Evolutionary conservation across 2,888 invertebrate species (phyloP).

Genomic region (Aphidoletes aphidimyza): DNA sequence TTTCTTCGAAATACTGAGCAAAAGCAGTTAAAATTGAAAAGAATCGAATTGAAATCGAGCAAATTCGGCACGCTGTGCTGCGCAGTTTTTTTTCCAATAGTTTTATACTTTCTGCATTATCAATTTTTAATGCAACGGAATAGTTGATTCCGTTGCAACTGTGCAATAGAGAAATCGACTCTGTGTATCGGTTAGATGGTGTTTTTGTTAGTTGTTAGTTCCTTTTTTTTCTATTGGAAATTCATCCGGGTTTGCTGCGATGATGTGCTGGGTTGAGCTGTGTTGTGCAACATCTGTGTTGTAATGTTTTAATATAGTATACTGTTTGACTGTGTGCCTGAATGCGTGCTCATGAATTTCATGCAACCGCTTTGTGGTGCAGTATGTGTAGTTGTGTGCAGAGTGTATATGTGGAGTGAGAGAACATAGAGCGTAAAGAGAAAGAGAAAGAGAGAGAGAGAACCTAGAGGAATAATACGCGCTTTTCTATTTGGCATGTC

Average conservation of each 20-base stretch:
- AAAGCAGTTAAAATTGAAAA: neutral
- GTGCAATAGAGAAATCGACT: neutral
- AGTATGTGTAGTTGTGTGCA: conserved; percentile 7
- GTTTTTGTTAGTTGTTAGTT: neutral
- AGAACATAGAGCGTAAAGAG: neutral
- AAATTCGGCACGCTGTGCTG: conserved; percentile 21
- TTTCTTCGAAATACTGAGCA: neutral
- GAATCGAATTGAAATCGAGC: conserved; percentile 52
- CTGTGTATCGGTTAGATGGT: neutral
- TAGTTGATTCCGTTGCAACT: neutral
- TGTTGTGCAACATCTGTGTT: conserved; percentile 52
- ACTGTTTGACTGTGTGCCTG: neutral
- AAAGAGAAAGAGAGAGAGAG: too few species aligned
- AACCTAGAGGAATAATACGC: conserved; percentile 2
- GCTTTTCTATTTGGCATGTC: conserved; percentile 40
- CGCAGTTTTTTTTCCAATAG: neutral
- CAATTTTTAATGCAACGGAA: neutral
- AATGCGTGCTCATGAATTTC: neutral
- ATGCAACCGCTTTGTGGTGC: neutral
- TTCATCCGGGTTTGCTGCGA: conserved; percentile 1
- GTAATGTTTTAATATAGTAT: conserved; percentile 1
- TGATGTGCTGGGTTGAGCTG: too few species aligned
- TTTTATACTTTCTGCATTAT: neutral
- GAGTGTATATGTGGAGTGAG: neutral
- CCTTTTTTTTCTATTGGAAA: conserved; percentile 2